phyloP scores from a whole-genome alignment of 2,888 invertebrate genomes.

The Heteromurus nitidus region DNA sequence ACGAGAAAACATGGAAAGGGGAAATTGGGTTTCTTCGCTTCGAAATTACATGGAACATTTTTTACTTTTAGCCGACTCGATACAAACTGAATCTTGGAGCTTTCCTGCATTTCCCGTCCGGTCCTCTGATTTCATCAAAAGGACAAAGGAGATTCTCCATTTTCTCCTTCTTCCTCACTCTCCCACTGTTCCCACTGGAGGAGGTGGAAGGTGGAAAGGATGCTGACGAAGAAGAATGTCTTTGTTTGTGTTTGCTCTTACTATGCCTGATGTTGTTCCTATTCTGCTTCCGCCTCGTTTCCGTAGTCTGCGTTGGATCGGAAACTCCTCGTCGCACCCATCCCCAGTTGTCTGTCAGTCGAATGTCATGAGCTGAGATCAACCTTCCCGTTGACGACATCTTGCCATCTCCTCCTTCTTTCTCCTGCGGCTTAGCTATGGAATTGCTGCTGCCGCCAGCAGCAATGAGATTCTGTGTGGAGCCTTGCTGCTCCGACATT shows the following conservation, averaged over 20 bases:
- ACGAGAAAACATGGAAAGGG: neutral
- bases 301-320: slow-evolving; percentile 51
- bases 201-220: neutral
- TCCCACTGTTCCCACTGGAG: neutral
- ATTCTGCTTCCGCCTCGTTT: slow-evolving; percentile 49
- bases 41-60: neutral
- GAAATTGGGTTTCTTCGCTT: neutral
- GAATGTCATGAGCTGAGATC: slow-evolving; percentile 62
- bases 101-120: slow-evolving; percentile 68
- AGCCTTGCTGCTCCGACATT: neutral
- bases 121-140: slow-evolving; percentile 62
- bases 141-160: slow-evolving; percentile 62
- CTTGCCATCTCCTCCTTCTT: slow-evolving; percentile 33
- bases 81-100: slow-evolving; percentile 68
- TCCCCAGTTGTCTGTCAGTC: slow-evolving; percentile 63
- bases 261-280: slow-evolving; percentile 54
- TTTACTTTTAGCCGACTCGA: slow-evolving; percentile 62
- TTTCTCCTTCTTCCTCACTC: slow-evolving; percentile 34
- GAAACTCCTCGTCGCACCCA: slow-evolving; percentile 55
- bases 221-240: slow-evolving; percentile 25
- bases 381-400: slow-evolving; percentile 59
- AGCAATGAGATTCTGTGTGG: neutral
- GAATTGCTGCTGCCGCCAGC: neutral
- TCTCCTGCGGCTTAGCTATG: neutral
- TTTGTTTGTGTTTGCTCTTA: slow-evolving; percentile 56